Conservation (phyloP, 2,797 vertebrate genomes). For the Furcifer pardalis region DNA sequence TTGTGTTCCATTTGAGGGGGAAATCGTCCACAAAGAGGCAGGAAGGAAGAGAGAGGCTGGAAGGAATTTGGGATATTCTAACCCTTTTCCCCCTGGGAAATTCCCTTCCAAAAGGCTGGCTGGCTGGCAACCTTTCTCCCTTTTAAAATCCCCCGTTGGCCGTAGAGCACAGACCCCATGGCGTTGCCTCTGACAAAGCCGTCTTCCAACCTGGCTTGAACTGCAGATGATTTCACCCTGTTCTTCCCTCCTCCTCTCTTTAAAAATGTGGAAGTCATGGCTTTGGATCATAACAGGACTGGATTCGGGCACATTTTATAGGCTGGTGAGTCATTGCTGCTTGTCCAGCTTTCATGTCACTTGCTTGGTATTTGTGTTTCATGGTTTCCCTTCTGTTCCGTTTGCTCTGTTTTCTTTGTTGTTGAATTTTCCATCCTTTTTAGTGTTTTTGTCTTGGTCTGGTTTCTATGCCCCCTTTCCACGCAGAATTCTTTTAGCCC, state of each 20-base stretch:
- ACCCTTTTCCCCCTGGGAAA: not conserved
- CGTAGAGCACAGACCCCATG: constrained; percentile 54
- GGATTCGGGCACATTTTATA: constrained; percentile 77
- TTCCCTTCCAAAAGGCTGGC: constrained; percentile 11
- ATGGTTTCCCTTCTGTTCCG: constrained; percentile 46
- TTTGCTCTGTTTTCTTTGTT: not conserved
- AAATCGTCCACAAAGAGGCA: not conserved
- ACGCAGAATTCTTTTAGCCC: not conserved
- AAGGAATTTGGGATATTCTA: constrained; percentile 58
- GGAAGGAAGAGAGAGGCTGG: constrained; percentile 25
- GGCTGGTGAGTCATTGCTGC: constrained; percentile 79
- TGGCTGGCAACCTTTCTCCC: constrained; percentile 39
- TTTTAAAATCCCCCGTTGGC: constrained; percentile 68
- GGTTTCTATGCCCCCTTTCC: constrained; percentile 63
- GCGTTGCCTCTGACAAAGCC: constrained; percentile 45
- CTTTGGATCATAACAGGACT: constrained; percentile 73
- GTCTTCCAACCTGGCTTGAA: constrained; percentile 65
- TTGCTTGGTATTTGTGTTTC: constrained; percentile 79
- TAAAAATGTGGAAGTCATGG: constrained; percentile 66
- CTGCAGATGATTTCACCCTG: constrained; percentile 75
- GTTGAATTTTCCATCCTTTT: constrained; percentile 66
- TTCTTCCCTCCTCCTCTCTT: constrained; percentile 44
- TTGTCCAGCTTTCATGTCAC: constrained; percentile 82
- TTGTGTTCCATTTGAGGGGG: not conserved
- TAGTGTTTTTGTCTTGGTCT: constrained; percentile 78